Conservation (phyloP, 2,113 vertebrate genomes). For the Phalacrocorax aristotelis region DNA sequence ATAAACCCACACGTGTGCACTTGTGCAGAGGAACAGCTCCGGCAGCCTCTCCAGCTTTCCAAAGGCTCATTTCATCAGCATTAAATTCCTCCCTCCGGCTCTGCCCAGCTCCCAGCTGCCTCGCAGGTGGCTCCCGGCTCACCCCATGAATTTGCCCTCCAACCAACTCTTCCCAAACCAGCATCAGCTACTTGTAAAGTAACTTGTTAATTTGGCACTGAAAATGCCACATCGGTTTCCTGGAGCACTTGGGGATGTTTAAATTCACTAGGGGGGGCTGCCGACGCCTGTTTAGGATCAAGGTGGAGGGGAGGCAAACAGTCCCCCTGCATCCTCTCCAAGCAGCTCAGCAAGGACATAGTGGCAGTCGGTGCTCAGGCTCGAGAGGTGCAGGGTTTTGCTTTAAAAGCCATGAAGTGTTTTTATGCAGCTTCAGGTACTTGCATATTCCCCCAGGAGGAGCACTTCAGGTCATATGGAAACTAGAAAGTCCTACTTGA, state of each 20-base stretch:
- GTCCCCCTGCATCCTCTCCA: neutral
- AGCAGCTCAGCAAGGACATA: neutral
- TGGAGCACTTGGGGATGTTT: neutral
- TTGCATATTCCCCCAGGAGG: constrained; percentile 39
- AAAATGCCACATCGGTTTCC: neutral
- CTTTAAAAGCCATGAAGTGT: constrained; percentile 39
- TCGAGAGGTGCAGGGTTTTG: neutral
- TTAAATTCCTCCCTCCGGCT: neutral
- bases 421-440: constrained; percentile 44
- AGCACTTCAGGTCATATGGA: constrained; percentile 57
- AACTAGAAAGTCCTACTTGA: constrained; percentile 58
- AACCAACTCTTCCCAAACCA: neutral
- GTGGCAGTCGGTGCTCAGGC: neutral
- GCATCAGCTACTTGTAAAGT: neutral
- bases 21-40: neutral
- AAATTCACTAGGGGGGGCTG: neutral
- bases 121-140: neutral
- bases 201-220: neutral
- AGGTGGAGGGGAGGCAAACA: neutral
- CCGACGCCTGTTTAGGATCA: neutral
- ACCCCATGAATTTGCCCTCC: neutral
- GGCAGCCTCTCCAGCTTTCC: neutral
- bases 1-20: neutral
- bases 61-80: neutral
- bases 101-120: neutral